These are phyloP conservation scores for Neodontobutis hainanensis DNA, from an alignment of 2,113 vertebrate species.

Conservation along the genomic window DNA sequence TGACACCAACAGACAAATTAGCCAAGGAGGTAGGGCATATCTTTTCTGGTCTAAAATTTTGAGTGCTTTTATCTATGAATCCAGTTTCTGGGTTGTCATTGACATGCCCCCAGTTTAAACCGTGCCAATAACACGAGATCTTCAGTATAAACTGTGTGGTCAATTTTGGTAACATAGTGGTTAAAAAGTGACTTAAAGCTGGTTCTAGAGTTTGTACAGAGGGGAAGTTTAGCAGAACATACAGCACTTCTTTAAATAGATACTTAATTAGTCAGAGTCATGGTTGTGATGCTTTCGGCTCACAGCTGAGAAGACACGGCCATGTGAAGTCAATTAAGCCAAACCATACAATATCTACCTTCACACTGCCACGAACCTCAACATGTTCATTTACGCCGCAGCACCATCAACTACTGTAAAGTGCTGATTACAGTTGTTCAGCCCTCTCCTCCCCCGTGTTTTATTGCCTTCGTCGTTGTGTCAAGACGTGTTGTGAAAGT, in stretches of 20 bases:
- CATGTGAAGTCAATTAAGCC: background rate
- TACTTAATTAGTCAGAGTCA: background rate
- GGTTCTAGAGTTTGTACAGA: too few species aligned
- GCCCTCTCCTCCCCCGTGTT: conserved; percentile 27
- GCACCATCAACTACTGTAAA: background rate
- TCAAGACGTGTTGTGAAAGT: conserved; percentile 76
- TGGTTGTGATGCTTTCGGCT: background rate
- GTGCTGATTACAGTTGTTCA: conserved; percentile 24
- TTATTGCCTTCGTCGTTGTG: conserved; percentile 67
- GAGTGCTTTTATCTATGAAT: too few species aligned
- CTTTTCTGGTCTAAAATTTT: too few species aligned
- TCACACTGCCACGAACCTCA: background rate
- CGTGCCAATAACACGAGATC: too few species aligned
- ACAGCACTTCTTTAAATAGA: background rate
- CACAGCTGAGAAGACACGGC: background rate
- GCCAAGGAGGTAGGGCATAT: too few species aligned
- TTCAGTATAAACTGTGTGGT: too few species aligned
- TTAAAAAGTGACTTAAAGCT: too few species aligned
- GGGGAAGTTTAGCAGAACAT: background rate
- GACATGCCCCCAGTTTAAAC: too few species aligned
- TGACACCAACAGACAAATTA: too few species aligned
- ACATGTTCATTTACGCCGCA: background rate
- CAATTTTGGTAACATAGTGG: too few species aligned
- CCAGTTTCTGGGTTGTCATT: too few species aligned
- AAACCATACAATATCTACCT: background rate